phyloP scores from a whole-genome alignment of 2,113 vertebrate genomes.

The Cathartes aura region DNA sequence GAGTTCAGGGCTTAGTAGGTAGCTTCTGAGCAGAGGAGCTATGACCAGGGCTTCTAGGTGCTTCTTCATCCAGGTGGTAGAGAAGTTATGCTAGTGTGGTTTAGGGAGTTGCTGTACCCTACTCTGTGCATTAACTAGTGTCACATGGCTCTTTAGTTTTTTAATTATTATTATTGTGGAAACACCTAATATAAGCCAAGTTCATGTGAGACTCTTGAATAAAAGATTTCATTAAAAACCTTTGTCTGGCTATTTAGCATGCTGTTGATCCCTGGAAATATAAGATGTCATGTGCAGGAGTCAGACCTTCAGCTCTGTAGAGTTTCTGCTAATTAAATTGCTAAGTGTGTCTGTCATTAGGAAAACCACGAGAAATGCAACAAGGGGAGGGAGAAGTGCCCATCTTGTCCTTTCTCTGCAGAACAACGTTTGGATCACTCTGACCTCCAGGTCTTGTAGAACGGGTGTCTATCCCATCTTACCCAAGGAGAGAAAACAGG shows the following conservation, averaged over 20 bases:
- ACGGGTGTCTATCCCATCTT: not conserved
- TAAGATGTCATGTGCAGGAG: constrained; percentile 26
- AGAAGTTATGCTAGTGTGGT: not conserved
- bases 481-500: not conserved
- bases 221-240: constrained; percentile 58
- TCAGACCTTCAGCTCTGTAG: constrained; percentile 27
- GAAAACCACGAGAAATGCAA: constrained; percentile 22
- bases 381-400: constrained; percentile 11
- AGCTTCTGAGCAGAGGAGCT: not conserved
- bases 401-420: not conserved
- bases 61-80: not conserved
- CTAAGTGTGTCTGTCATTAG: constrained; percentile 25
- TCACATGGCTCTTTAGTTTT: not conserved
- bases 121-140: not conserved
- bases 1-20: not conserved
- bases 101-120: not conserved
- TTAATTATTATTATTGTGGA: constrained; percentile 39
- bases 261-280: constrained; percentile 36
- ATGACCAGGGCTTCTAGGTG: not conserved
- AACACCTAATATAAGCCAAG: not conserved
- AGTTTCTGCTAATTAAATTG: constrained; percentile 55
- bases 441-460: not conserved
- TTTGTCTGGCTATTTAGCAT: constrained; percentile 45
- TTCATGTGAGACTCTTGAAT: constrained; percentile 8
- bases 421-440: not conserved